Evolutionary conservation across 2,797 vertebrate species (phyloP).

Genomic region (Chiropotes sagulatus): DNA sequence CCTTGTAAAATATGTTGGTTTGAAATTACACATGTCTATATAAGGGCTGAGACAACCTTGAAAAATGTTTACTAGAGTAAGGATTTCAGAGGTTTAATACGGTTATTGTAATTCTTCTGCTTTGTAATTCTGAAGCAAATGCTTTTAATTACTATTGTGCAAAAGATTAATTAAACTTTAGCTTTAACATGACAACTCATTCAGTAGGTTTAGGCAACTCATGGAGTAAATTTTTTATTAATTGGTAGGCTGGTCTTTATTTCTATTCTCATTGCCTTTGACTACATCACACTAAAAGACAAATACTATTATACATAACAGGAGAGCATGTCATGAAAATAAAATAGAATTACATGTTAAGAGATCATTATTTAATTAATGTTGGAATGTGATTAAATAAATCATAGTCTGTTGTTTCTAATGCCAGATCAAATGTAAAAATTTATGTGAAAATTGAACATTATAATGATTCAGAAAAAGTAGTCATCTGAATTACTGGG

Average conservation of each 20-base stretch:
- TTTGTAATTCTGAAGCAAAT: constrained; percentile 4
- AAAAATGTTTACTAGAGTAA: constrained; percentile 29
- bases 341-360: background rate
- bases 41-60: background rate
- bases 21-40: constrained; percentile 17
- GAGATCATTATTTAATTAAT: background rate
- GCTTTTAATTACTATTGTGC: background rate
- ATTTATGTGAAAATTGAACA: background rate
- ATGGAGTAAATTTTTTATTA: background rate
- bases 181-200: background rate
- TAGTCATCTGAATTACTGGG: background rate
- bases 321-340: background rate
- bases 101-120: background rate
- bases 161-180: background rate
- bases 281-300: background rate
- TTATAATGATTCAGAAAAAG: background rate
- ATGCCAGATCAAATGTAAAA: background rate
- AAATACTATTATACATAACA: constrained; percentile 16
- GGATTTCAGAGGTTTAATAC: background rate
- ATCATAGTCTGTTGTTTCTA: background rate
- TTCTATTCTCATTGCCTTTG: background rate
- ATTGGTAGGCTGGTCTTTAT: background rate
- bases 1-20: background rate
- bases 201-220: background rate
- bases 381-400: background rate